These are phyloP conservation scores for Patella pellucida DNA, from an alignment of 2,888 invertebrate species.

Conservation along the genomic window DNA sequence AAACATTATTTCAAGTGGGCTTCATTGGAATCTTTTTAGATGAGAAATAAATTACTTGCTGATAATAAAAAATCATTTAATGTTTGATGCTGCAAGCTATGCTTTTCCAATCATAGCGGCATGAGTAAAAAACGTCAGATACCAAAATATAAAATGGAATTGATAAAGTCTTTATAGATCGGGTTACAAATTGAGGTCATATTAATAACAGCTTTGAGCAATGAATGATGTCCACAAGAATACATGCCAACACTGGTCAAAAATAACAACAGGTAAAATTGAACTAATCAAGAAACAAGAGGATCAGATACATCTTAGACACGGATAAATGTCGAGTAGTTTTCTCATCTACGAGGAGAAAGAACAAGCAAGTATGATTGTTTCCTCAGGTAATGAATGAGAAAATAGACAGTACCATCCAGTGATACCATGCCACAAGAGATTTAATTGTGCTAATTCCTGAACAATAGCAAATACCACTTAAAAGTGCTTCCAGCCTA, in stretches of 20 bases:
- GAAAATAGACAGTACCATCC: neutral
- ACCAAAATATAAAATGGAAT: neutral
- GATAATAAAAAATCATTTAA: too few species aligned
- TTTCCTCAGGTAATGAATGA: neutral
- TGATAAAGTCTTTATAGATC: neutral
- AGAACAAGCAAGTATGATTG: neutral
- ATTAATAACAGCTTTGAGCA: neutral
- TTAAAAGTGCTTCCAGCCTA: neutral
- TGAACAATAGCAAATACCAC: neutral
- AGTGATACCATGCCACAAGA: neutral
- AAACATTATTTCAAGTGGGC: too few species aligned
- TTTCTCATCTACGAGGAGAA: neutral
- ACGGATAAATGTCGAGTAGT: neutral
- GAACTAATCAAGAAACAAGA: neutral
- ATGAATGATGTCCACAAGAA: too few species aligned
- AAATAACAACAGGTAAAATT: neutral
- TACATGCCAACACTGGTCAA: too few species aligned
- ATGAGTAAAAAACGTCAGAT: too few species aligned
- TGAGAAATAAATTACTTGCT: too few species aligned
- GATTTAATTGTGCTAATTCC: neutral
- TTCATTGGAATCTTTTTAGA: too few species aligned
- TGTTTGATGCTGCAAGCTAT: neutral
- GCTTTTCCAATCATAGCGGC: too few species aligned
- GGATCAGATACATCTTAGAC: neutral
- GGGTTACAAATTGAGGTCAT: conserved; percentile 9